Evolutionary conservation across 2,797 vertebrate species (phyloP).

Genomic region (Taeniopygia guttata): DNA sequence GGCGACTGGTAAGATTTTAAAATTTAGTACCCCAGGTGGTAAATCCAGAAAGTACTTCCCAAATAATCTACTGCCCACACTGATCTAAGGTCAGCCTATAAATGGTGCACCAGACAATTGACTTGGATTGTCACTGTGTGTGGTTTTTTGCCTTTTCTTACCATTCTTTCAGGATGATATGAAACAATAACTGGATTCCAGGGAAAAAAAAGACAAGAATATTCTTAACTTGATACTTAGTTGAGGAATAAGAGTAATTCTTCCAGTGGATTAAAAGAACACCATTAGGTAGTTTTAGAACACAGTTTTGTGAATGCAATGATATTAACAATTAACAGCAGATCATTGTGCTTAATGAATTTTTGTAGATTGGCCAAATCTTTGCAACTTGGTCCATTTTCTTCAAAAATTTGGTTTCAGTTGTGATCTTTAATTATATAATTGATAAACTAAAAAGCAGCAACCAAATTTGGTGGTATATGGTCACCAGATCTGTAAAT

Average conservation of each 20-base stretch:
- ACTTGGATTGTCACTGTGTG: not conserved
- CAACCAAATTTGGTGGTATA: not conserved
- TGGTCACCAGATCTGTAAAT: not conserved
- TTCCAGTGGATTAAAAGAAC: not conserved
- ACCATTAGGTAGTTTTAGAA: not conserved
- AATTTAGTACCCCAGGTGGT: slow-evolving; percentile 44
- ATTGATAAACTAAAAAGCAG: not conserved
- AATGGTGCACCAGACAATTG: not conserved
- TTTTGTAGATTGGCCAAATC: not conserved
- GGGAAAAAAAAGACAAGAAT: not conserved
- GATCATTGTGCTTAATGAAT: accelerated
- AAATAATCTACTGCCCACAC: slow-evolving; percentile 66
- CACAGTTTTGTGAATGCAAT: not conserved
- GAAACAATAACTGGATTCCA: not conserved
- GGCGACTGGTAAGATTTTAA: slow-evolving; percentile 51
- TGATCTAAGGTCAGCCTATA: slow-evolving; percentile 48
- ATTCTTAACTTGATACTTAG: not conserved
- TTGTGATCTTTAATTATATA: not conserved
- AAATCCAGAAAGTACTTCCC: slow-evolving; percentile 61
- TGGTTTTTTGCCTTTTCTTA: not conserved
- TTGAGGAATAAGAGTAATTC: not conserved
- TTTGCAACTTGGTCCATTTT: not conserved
- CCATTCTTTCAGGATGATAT: not conserved
- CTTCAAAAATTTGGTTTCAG: not conserved
- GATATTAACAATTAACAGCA: not conserved